These are phyloP conservation scores for Caenorhabditis sinica DNA, from an alignment of 2,888 invertebrate genomes.

Conservation along the genomic window DNA sequence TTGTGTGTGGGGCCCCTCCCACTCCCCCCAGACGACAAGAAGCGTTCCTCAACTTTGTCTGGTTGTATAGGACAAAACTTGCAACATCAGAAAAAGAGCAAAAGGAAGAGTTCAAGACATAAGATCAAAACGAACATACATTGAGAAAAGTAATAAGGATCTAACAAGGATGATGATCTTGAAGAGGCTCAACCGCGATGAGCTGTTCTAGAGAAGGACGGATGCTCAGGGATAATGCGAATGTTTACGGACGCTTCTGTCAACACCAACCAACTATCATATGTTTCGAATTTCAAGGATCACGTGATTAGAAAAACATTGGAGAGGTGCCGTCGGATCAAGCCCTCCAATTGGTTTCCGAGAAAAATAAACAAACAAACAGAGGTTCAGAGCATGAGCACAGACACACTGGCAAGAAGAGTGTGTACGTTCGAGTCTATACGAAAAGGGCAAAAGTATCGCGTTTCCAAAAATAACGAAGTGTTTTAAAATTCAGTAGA, in stretches of 20 bases:
- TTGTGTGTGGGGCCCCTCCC: conserved; percentile 27
- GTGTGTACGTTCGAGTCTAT: conserved; percentile 10
- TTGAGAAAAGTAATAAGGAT: neutral
- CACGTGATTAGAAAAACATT: conserved; percentile 64
- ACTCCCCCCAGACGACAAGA: neutral
- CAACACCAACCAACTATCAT: conserved; percentile 52
- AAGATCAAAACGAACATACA: conserved; percentile 5
- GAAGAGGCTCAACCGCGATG: conserved; percentile 13
- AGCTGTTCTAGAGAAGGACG: conserved; percentile 29
- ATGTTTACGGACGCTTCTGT: conserved; percentile 56
- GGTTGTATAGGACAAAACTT: conserved; percentile 19
- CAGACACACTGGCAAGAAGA: neutral
- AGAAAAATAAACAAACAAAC: conserved; percentile 46
- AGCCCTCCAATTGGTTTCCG: conserved; percentile 35
- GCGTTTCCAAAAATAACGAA: conserved; percentile 25
- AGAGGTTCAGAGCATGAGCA: conserved; percentile 32
- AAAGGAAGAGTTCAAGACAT: neutral
- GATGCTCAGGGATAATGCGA: conserved; percentile 42
- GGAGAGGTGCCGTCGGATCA: conserved; percentile 16
- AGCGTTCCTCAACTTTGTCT: conserved; percentile 32
- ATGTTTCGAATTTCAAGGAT: conserved; percentile 60
- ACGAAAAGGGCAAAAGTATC: conserved; percentile 35
- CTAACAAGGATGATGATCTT: neutral
- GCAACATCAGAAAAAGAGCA: too few relatives aligned
- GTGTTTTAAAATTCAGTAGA: conserved; percentile 11